These are phyloP conservation scores for Aleiodes sp. DNA, from an alignment of 1,140 invertebrate species.

Conservation along the genomic window DNA sequence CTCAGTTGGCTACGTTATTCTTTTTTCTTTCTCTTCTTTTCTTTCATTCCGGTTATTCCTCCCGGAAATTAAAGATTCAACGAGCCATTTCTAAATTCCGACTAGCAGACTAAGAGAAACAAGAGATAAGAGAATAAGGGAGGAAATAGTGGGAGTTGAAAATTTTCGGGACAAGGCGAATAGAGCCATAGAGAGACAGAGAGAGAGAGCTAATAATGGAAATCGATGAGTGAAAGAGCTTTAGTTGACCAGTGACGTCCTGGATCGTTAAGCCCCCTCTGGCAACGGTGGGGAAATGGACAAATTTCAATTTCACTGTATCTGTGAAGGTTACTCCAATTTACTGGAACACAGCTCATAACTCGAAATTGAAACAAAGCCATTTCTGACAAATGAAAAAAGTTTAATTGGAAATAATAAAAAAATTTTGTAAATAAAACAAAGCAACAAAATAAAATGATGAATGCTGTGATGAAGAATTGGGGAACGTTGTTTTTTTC, in stretches of 20 bases:
- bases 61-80: conserved; percentile 60
- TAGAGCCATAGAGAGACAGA: conserved; percentile 20
- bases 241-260: conserved; percentile 34
- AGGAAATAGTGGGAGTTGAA: neutral
- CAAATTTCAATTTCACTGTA: conserved; percentile 7
- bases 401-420: conserved; percentile 2
- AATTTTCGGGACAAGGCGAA: too few species aligned
- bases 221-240: conserved; percentile 42
- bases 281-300: conserved; percentile 29
- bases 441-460: too few species aligned
- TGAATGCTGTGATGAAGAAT: too few species aligned
- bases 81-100: conserved; percentile 51
- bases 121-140: neutral
- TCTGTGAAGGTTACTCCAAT: conserved; percentile 9
- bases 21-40: conserved; percentile 26
- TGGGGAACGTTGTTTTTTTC: too few species aligned
- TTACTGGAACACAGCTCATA: conserved; percentile 14
- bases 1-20: conserved; percentile 2
- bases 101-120: conserved; percentile 34
- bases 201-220: conserved; percentile 44
- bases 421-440: too few species aligned
- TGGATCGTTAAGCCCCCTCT: conserved; percentile 38
- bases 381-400: conserved; percentile 8
- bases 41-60: conserved; percentile 26
- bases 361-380: conserved; percentile 5